These are phyloP conservation scores for Mormyrops attenuatus DNA, from an alignment of 2,797 vertebrate genomes.

Conservation along the genomic window DNA sequence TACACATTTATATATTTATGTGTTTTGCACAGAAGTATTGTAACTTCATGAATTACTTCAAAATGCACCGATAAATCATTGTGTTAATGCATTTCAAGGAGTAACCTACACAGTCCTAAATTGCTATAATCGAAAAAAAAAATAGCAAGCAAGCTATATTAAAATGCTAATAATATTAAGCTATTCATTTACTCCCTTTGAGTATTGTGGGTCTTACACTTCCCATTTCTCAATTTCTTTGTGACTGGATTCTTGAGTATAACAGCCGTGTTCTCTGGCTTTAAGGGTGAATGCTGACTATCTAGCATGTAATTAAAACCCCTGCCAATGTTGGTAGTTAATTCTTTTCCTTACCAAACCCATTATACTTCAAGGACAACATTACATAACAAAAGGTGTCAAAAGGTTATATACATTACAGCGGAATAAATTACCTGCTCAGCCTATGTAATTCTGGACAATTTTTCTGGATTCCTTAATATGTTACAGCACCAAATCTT, in stretches of 20 bases:
- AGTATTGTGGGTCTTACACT: not conserved
- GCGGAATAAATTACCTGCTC: not conserved
- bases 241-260: not conserved
- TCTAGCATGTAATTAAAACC: not conserved
- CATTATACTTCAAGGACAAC: not conserved
- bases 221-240: not conserved
- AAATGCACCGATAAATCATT: not conserved
- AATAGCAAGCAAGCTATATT: not conserved
- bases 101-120: not conserved
- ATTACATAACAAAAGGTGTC: not conserved
- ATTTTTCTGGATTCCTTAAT: not conserved
- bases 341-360: not conserved
- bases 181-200: not conserved
- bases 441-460: not conserved
- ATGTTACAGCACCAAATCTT: not conserved
- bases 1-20: not conserved
- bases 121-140: not conserved
- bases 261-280: not conserved
- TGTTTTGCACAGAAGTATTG: not conserved
- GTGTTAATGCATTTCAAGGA: not conserved
- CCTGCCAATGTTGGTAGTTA: not conserved
- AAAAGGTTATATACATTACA: not conserved
- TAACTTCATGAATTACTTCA: not conserved
- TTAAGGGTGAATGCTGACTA: not conserved
- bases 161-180: not conserved